Evolutionary conservation across 1,140 invertebrate species (phyloP).

Genomic region (Drosophila bipectinata): DNA sequence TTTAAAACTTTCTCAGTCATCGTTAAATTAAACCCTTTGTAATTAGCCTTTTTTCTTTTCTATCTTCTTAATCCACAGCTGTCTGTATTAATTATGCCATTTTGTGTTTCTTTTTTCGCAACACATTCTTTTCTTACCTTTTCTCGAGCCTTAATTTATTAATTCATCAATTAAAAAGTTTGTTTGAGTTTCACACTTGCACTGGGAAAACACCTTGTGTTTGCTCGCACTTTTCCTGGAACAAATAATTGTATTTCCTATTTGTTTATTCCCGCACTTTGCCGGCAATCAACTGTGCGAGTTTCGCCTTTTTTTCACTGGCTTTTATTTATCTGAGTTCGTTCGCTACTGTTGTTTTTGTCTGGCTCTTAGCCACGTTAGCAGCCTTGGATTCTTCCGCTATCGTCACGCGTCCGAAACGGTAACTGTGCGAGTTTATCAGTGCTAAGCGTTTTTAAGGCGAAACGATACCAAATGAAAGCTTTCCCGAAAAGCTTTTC

Average conservation of each 20-base stretch:
- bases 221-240: slow-evolving; percentile 9
- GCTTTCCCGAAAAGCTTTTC: slow-evolving; percentile 55
- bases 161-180: slow-evolving; percentile 39
- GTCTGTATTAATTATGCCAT: slow-evolving; percentile 12
- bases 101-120: not conserved
- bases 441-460: slow-evolving; percentile 65
- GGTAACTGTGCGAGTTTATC: slow-evolving; percentile 70
- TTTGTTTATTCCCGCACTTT: slow-evolving; percentile 46
- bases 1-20: slow-evolving; percentile 13
- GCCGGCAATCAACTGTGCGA: slow-evolving; percentile 47
- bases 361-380: slow-evolving; percentile 13
- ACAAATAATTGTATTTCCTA: slow-evolving; percentile 29
- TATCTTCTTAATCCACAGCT: slow-evolving; percentile 3
- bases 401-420: slow-evolving; percentile 69
- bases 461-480: not conserved
- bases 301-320: slow-evolving; percentile 13
- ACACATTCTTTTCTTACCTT: slow-evolving; percentile 22
- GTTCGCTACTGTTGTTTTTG: slow-evolving; percentile 18
- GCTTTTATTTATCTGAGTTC: slow-evolving; percentile 31
- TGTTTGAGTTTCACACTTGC: slow-evolving; percentile 25
- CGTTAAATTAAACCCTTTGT: slow-evolving; percentile 14
- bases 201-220: slow-evolving; percentile 21
- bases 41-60: slow-evolving; percentile 24
- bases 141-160: slow-evolving; percentile 13
- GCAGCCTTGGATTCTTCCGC: slow-evolving; percentile 35